Evolutionary conservation across 2,888 invertebrate species (phyloP), one percentile per base, ranked within the genome.

Genomic region (Physocephala rufipes): DNA sequence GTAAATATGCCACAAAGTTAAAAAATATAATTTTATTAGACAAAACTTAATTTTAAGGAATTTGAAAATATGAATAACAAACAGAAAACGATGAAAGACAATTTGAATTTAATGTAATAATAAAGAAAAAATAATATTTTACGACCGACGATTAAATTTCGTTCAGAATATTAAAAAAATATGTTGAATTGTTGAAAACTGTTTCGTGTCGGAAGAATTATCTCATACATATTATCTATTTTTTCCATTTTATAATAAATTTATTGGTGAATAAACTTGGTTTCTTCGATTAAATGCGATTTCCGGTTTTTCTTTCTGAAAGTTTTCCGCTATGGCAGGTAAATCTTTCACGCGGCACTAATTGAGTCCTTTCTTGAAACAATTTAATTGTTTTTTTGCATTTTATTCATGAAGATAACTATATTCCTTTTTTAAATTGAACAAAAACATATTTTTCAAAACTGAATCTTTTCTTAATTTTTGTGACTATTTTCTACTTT

Each of bases 401-500:
- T 21, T n/a, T 53, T 21, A 53, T 21, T 21, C 12, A 53, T 21
- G 12, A n/a, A 3, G 21, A 4, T 51, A 21, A 53, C 4, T 53
- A n/a, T 53, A n/a, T 21, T n/a, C n/a, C n/a, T n/a, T 53, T 21
- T 53, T 15, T 1, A 21, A 21, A 21, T 12, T n/a, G 21, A 53
- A 21, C 24, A 53, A 53, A 53, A 21, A 13, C 5, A 21, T 5
- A 5, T n/a, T 2, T n/a, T 43, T 62, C 21, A 21, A 21, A 16
- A 21, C 12, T 26, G 26, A n/a, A 24, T 64, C n/a, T 24, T 64
- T 64, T 15, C 1, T 45, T 19, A 1, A 45, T 49, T 47, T 30
- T 63, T 63, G 61, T 61, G 61, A 61, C 61, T 61, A 61, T 61
- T 16, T 61, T 16, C 30, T 24, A 53, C 19, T n/a, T 53, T 36